These are phyloP conservation scores for Xestoiulus laeticollis DNA, from an alignment of 2,888 invertebrate species.

Conservation along the genomic window DNA sequence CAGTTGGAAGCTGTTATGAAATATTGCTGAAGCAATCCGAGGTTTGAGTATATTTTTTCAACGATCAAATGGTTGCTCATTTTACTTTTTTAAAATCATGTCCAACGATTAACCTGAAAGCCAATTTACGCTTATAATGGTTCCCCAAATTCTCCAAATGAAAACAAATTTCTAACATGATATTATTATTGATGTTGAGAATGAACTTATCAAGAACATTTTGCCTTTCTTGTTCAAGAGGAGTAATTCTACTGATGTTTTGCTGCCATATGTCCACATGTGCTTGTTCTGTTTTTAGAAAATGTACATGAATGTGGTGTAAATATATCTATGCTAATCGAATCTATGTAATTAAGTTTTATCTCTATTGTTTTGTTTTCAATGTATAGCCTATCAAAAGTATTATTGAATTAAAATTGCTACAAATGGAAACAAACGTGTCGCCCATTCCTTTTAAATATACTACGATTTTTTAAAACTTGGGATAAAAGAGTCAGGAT, in stretches of 20 bases:
- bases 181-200: not conserved
- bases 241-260: not conserved
- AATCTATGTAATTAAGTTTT: constrained; percentile 28
- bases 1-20: not conserved
- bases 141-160: not conserved
- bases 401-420: constrained; percentile 41
- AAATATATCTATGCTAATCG: constrained; percentile 38
- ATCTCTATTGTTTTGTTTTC: constrained; percentile 35
- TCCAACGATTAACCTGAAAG: not conserved
- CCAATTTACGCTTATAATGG: constrained; percentile 21
- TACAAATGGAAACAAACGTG: constrained; percentile 39
- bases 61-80: not conserved
- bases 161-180: not conserved
- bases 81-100: not conserved
- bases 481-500: not conserved
- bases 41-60: not conserved
- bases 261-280: constrained; percentile 39
- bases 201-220: constrained; percentile 17
- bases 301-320: constrained; percentile 41
- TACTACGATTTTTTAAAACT: not conserved
- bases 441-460: not conserved
- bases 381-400: constrained; percentile 39
- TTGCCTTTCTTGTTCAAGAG: not conserved
- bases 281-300: constrained; percentile 21
- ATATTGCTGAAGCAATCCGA: not conserved